Conservation (phyloP, 1,140 invertebrate species). For the Lerema accius region DNA sequence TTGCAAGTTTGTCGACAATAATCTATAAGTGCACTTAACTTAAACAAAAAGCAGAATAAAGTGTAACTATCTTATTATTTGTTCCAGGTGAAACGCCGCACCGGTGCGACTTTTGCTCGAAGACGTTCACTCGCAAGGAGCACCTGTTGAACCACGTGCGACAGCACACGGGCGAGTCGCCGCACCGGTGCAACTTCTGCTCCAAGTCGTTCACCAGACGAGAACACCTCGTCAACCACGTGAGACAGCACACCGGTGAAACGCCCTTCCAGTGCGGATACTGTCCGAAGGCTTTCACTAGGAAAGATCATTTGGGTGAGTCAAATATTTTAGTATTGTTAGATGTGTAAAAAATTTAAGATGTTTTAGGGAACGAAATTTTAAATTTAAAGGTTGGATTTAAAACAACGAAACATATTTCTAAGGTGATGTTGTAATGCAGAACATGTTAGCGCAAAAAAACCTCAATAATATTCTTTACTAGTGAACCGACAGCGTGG, state of each 20-base stretch:
- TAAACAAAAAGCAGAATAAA: too few species aligned
- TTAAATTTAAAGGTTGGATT: too few species aligned
- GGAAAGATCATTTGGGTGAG: constrained; percentile 91
- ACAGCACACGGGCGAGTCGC: constrained; percentile 93
- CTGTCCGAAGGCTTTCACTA: constrained; percentile 91
- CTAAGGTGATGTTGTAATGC: too few species aligned
- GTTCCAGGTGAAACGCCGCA: constrained; percentile 91
- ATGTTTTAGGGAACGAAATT: too few species aligned
- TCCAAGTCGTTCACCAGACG: constrained; percentile 93
- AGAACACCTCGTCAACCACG: constrained; percentile 93
- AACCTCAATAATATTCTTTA: too few species aligned
- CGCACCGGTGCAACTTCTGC: constrained; percentile 92
- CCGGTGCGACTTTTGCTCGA: constrained; percentile 92
- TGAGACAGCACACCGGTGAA: constrained; percentile 88
- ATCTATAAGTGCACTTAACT: too few species aligned
- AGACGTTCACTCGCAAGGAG: constrained; percentile 92
- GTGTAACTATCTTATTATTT: not conserved
- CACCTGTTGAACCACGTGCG: constrained; percentile 92
- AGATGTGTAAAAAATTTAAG: too few species aligned
- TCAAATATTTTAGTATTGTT: too few species aligned
- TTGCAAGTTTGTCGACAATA: too few species aligned
- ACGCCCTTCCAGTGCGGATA: constrained; percentile 90
- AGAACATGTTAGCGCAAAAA: too few species aligned
- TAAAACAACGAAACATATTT: too few species aligned
- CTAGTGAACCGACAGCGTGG: too few species aligned